Evolutionary conservation across 92 coral and sea anemone genomes (phyloP).

Genomic region (Bergia puertoricense): DNA sequence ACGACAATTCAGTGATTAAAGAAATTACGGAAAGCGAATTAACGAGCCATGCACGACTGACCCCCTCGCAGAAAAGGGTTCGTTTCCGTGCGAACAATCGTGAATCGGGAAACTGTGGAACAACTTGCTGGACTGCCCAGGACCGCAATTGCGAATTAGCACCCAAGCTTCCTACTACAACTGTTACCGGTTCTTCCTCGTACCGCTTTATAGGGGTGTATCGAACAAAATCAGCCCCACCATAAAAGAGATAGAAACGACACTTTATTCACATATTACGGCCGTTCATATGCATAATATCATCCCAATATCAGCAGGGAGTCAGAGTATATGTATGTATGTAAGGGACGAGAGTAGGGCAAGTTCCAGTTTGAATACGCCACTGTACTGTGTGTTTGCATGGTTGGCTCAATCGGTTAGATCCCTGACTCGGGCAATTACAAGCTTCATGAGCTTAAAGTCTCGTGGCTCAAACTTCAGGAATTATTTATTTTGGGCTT

Average conservation of each 20-base stretch:
- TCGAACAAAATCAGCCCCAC: conserved; percentile 20
- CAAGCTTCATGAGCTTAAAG: too few relatives aligned
- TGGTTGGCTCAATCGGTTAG: too few relatives aligned
- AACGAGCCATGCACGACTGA: not conserved
- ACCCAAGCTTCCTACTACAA: not conserved
- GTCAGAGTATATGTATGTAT: too few relatives aligned
- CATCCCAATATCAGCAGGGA: too few relatives aligned
- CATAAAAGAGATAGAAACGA: not conserved
- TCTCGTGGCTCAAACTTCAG: too few relatives aligned
- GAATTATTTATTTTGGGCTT: too few relatives aligned
- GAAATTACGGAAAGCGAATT: not conserved
- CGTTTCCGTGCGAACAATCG: not conserved
- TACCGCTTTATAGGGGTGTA: not conserved
- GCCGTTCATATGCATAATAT: too few relatives aligned
- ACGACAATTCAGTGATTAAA: not conserved
- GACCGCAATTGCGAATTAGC: not conserved
- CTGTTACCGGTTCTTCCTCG: not conserved
- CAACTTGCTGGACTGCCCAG: not conserved
- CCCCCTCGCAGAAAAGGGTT: conserved; percentile 12
- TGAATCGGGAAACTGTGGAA: not conserved
- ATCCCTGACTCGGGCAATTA: too few relatives aligned
- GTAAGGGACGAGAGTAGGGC: too few relatives aligned
- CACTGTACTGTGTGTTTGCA: too few relatives aligned
- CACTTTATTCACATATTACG: too few relatives aligned
- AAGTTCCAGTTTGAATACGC: too few relatives aligned